Evolutionary conservation across 35 echinoderm and acorn worm species (phyloP).

Genomic region (Acanthaster planci): DNA sequence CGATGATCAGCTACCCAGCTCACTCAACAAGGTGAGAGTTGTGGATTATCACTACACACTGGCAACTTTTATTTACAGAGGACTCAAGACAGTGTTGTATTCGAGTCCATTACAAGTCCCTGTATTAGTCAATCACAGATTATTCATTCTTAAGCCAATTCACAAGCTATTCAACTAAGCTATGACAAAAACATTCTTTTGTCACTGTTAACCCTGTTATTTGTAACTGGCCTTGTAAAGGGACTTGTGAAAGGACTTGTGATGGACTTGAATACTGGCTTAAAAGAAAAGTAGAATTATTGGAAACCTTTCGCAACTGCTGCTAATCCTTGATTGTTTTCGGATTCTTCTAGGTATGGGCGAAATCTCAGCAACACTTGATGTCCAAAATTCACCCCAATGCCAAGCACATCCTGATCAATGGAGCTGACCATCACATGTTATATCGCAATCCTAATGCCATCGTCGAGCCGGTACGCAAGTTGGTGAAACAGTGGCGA

Average conservation of each 20-base stretch:
- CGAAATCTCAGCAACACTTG: constrained; percentile 74
- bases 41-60: neutral
- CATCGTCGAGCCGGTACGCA: constrained; percentile 78
- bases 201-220: too few species aligned
- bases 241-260: too few species aligned
- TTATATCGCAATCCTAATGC: constrained; percentile 90
- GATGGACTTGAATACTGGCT: too few species aligned
- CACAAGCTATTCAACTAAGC: too few species aligned
- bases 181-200: too few species aligned
- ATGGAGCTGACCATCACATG: constrained; percentile 92
- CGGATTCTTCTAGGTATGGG: constrained; percentile 83
- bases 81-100: too few species aligned
- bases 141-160: too few species aligned
- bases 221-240: too few species aligned
- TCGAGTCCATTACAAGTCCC: too few species aligned
- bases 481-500: constrained; percentile 76
- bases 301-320: neutral
- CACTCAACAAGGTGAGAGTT: constrained; percentile 80
- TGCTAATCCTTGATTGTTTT: neutral
- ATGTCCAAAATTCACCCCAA: constrained; percentile 58
- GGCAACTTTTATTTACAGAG: neutral
- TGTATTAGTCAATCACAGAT: too few species aligned
- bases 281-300: neutral
- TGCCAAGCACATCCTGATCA: constrained; percentile 78
- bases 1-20: constrained; percentile 91